Base-by-base conservation (phyloP, 2,113 vertebrate species). In the Rhinogobius similis region DNA sequence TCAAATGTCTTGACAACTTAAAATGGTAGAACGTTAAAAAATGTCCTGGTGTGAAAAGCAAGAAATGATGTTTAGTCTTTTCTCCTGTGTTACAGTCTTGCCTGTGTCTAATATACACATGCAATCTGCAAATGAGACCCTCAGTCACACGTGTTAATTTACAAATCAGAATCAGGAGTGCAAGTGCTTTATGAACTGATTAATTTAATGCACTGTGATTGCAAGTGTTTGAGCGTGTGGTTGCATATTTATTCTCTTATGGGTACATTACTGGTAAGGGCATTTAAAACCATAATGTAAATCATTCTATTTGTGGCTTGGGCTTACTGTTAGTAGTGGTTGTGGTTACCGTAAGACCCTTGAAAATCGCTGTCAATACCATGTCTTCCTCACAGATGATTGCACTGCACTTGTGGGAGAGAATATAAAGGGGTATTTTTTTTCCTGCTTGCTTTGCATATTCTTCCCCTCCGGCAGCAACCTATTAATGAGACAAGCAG, bases 401-500 rank as follows among this genome's bases (percentile, higher is more conserved):
- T 29, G 56, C 27, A 29, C 18, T 59, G 56, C 56, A 32, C 56
- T 32, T 62, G 38, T 39, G 61, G 52, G 61, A 59, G n/a, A 38
- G 16, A 63, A 16, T 5, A 43, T 63, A n/a, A 14, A 50, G 23
- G 43, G 14, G 39, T 69, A 75, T 88, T 87, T 89, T 48, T 20
- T 61, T 87, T 77, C 68, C 75, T 84, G 81, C 82, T 86, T 77
- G 48, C 73, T 92, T 92, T 91, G 86, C 89, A 93, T 90, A 88
- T 91, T 81, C 72, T 79, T 83, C 73, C 82, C 89, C 86, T 82
- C 72, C 8, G 78, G 89, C 86, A 77, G 70, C 75, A 85, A 82
- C 71, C 64, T 82, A 84, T 85, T 90, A 93, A 92, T 91, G 89
- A 91, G 87, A 84, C 87, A 86, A 86, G 86, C 89, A 80, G 89